Evolutionary conservation across 1,140 invertebrate genomes (phyloP).

Genomic region (Aphelenchoides fujianensis): DNA sequence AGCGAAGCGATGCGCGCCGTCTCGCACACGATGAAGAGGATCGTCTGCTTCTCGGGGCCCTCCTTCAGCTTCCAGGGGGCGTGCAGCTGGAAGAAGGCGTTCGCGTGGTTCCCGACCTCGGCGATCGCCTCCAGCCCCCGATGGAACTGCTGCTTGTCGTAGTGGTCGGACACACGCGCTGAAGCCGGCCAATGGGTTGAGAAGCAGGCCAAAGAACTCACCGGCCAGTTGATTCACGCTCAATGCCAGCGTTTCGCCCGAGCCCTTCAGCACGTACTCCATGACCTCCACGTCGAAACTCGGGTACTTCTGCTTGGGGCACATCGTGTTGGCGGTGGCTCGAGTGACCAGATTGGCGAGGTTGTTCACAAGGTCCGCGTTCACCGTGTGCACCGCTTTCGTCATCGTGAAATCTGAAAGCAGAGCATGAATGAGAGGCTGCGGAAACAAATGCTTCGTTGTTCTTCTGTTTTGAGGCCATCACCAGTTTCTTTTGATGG

Average conservation of each 20-base stretch:
- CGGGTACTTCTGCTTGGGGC: conserved; percentile 75
- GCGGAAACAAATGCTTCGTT: too few species aligned
- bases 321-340: conserved; percentile 74
- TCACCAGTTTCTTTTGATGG: too few species aligned
- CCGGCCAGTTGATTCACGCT: conserved; percentile 68
- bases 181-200: conserved; percentile 30
- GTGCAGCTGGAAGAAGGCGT: conserved; percentile 78
- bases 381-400: conserved; percentile 76
- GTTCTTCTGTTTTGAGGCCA: too few species aligned
- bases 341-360: conserved; percentile 85
- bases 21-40: conserved; percentile 80
- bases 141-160: conserved; percentile 77
- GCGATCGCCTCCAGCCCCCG: conserved; percentile 77
- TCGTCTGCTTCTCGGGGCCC: conserved; percentile 62
- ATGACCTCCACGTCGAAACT: conserved; percentile 65
- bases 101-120: conserved; percentile 72
- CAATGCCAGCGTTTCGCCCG: conserved; percentile 67
- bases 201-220: too few species aligned
- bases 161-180: conserved; percentile 67
- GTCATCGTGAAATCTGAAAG: conserved; percentile 78
- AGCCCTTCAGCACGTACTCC: conserved; percentile 57
- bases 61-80: conserved; percentile 83
- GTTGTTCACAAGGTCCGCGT: conserved; percentile 85
- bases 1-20: conserved; percentile 75
- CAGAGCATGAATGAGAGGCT: too few species aligned